Conservation (phyloP, 2,113 vertebrate species). For the Hystrix cristata region DNA sequence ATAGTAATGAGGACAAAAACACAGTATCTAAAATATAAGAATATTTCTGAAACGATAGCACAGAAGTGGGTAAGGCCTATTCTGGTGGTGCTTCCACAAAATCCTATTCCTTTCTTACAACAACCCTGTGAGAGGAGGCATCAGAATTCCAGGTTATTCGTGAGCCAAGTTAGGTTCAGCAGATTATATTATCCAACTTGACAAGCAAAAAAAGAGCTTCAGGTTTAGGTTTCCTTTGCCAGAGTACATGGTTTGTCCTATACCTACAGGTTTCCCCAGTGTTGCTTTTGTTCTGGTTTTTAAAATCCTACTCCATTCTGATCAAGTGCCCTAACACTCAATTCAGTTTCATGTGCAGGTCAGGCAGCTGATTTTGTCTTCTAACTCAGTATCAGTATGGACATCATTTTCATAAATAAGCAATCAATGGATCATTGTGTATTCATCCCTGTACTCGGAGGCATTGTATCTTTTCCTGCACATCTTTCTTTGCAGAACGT, state of each 20-base stretch:
- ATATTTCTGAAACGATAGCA: neutral
- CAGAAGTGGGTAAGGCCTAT: neutral
- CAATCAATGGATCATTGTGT: neutral
- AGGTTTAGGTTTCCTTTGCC: neutral
- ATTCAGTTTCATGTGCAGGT: neutral
- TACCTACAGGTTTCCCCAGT: neutral
- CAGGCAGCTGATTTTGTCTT: neutral
- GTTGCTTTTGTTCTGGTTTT: neutral
- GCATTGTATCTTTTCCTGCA: neutral
- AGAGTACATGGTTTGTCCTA: neutral
- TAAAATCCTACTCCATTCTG: neutral
- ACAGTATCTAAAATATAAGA: neutral
- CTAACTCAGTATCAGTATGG: neutral
- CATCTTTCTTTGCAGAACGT: neutral
- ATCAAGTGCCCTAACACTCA: neutral
- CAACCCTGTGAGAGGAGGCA: neutral
- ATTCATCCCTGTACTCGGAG: neutral
- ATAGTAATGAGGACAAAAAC: neutral
- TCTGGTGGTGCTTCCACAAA: neutral
- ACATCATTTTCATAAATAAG: slow-evolving; percentile 45
- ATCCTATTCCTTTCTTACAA: neutral
- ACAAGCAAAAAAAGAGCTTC: neutral
- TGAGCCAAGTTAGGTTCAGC: neutral
- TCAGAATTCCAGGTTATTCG: neutral
- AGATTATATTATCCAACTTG: neutral